Evolutionary conservation across 2,113 vertebrate genomes (phyloP).

Genomic region (Polypterus senegalus): DNA sequence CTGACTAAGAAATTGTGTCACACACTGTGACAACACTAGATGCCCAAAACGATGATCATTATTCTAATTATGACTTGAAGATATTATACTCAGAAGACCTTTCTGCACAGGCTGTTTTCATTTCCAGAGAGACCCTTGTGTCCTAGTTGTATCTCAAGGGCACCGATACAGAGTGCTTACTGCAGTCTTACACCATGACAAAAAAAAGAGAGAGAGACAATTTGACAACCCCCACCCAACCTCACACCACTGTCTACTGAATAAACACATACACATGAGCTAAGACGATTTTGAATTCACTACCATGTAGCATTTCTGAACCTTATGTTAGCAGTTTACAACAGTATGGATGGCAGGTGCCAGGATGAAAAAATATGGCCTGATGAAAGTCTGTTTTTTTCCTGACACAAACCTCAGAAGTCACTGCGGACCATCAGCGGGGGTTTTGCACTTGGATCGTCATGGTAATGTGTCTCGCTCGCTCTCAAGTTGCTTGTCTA

Average conservation of each 20-base stretch:
- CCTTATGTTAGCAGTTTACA: no score
- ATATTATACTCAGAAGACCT: background rate
- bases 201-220: no score
- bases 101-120: background rate
- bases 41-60: background rate
- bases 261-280: no score
- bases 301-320: no score
- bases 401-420: conserved; percentile 49
- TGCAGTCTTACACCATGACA: no score
- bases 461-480: conserved; percentile 54
- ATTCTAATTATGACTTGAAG: conserved; percentile 4
- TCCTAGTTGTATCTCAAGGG: conserved; percentile 9
- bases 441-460: conserved; percentile 53
- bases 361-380: background rate
- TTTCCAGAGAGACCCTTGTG: background rate
- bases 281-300: no score
- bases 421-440: conserved; percentile 49
- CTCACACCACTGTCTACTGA: no score
- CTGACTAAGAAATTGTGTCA: background rate
- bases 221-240: no score
- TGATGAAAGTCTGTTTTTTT: conserved; percentile 35
- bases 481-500: conserved; percentile 27
- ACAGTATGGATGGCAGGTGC: background rate
- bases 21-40: background rate
- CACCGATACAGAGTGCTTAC: background rate